phyloP scores from a whole-genome alignment of 2,797 vertebrate genomes.

The Macroramphosus scolopax region DNA sequence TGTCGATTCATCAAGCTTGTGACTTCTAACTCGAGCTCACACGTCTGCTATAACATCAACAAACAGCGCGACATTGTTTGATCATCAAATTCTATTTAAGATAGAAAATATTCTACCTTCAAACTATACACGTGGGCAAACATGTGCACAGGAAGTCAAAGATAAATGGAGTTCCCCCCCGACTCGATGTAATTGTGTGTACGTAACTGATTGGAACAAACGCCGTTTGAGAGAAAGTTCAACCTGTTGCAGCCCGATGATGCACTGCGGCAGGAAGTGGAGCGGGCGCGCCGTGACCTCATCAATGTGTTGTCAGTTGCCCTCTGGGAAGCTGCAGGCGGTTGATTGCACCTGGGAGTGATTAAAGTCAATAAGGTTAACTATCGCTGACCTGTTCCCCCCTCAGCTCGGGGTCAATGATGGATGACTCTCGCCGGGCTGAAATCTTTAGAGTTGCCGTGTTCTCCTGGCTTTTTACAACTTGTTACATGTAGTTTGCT shows the following conservation, averaged over 20 bases:
- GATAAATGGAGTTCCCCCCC: background rate
- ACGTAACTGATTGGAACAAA: slow-evolving; percentile 56
- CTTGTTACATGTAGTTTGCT: background rate
- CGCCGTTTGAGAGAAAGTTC: slow-evolving; percentile 11
- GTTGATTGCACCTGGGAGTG: slow-evolving; percentile 60
- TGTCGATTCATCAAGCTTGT: no score
- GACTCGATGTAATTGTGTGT: slow-evolving; percentile 13
- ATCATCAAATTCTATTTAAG: no score
- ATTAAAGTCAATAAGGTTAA: slow-evolving; percentile 63
- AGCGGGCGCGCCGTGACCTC: slow-evolving; percentile 34
- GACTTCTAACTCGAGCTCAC: no score
- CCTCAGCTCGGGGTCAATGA: slow-evolving; percentile 42
- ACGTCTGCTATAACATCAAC: no score
- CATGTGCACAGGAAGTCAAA: slow-evolving; percentile 4
- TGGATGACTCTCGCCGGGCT: slow-evolving; percentile 31
- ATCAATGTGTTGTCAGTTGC: slow-evolving; percentile 12
- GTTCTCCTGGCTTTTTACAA: background rate
- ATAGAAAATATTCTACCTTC: no score
- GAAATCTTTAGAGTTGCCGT: slow-evolving; percentile 4
- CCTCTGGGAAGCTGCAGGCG: slow-evolving; percentile 28
- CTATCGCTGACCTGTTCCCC: slow-evolving; percentile 38
- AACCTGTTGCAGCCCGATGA: slow-evolving; percentile 28
- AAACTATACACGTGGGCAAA: no score
- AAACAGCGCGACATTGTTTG: no score
- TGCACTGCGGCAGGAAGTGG: slow-evolving; percentile 38